Evolutionary conservation across 2,888 invertebrate species (phyloP), one percentile per base, ranked within the genome.

Genomic region (Drosophila gaucha): DNA sequence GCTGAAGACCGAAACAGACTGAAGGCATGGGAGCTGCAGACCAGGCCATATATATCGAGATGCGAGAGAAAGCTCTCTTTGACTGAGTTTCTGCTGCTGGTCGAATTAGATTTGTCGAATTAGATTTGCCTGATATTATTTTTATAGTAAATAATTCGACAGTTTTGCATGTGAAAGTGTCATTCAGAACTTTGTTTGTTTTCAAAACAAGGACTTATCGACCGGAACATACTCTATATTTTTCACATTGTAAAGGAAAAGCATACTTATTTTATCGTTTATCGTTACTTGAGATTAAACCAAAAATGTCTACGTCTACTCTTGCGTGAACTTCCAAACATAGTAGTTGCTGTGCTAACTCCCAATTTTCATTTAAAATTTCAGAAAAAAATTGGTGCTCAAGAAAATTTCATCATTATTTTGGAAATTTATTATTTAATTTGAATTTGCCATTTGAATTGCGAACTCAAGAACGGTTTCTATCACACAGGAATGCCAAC

Each of bases 61-160:
- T 39, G 9, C n/a, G 54, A 51, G 79, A 75, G 76, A 74, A 75
- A 79, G 75, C 75, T 57, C 69, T 71, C 76, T 55, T 24, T 24
- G 9, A 22, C 8, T 26, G 24, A n/a, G 12, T 22, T 9, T n/a
- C n/a, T 28, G 38, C 60, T 31, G 12, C 9, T n/a, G 18, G 18
- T 22, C 30, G 67, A 9, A 28, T 8, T 5, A 35, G 20, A 46
- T 33, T 46, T 35, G 24, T n/a, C 2, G 16, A 31, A 18, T 16
- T 14, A n/a, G n/a, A n/a, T n/a, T 4, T 4, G 9, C 14, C 9
- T 39, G 22, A 2, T 39, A n/a, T 22, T 20, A 39, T 39, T 39
- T 39, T 22, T 3, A 14, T 41, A 39, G 22, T 31, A 39, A 38
- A 36, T 47, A 33, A 2, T 24, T 24, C 20, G 1, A 1, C 6